Evolutionary conservation across 2,797 vertebrate species (phyloP).

Genomic region (Falco concolor): DNA sequence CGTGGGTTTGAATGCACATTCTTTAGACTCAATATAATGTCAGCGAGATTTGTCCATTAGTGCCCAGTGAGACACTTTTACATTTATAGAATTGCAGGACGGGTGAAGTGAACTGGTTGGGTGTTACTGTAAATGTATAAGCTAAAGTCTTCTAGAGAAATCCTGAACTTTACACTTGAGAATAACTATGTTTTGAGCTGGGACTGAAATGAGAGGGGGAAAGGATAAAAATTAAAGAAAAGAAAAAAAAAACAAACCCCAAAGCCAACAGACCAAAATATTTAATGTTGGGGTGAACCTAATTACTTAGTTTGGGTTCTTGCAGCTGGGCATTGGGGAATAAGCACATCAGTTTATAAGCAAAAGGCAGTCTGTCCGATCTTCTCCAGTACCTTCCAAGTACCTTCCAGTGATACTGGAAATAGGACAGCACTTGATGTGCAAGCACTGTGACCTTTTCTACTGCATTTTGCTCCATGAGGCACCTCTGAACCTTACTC

Average conservation of each 20-base stretch:
- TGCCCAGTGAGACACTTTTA: not conserved
- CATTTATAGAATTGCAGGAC: not conserved
- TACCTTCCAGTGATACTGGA: not conserved
- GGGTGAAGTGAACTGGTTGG: not conserved
- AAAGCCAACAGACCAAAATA: not conserved
- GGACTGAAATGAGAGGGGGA: not conserved
- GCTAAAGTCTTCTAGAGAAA: not conserved
- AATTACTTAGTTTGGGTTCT: not conserved
- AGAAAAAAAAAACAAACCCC: no score
- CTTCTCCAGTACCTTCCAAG: not conserved
- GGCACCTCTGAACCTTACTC: not conserved
- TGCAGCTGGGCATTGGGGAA: not conserved
- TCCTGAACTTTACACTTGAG: not conserved
- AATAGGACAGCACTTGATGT: not conserved
- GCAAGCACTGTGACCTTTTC: not conserved
- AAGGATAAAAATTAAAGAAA: not conserved
- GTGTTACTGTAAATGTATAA: not conserved
- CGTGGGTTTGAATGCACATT: not conserved
- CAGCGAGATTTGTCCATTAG: not conserved
- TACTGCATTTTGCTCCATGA: not conserved
- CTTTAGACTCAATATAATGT: not conserved
- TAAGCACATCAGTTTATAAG: not conserved
- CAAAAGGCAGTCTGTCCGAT: not conserved
- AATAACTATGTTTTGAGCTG: not conserved
- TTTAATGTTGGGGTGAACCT: not conserved